Conservation (phyloP, 2,113 vertebrate species). For the Pardalotus punctatus region DNA sequence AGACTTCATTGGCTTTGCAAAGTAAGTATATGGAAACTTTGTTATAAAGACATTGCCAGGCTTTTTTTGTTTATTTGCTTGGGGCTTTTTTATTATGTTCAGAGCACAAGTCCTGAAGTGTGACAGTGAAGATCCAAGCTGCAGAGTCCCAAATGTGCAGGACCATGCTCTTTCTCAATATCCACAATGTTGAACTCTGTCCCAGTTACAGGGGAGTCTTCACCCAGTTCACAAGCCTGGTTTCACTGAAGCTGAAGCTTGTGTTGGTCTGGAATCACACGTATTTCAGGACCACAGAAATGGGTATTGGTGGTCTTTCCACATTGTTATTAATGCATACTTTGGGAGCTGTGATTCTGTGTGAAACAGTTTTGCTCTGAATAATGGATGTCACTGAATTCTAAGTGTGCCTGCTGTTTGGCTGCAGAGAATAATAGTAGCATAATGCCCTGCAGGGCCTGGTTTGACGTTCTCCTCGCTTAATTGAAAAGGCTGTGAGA, state of each 20-base stretch:
- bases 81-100: background rate
- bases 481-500: constrained; percentile 34
- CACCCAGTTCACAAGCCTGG: background rate
- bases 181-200: background rate
- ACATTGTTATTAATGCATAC: background rate
- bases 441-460: background rate
- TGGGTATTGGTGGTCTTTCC: background rate
- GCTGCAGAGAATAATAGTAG: constrained; percentile 50
- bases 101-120: background rate
- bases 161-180: background rate
- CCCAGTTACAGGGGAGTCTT: background rate
- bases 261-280: background rate
- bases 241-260: background rate
- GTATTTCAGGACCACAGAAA: background rate
- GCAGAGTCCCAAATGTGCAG: background rate
- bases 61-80: background rate
- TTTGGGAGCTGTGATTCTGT: background rate
- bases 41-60: background rate
- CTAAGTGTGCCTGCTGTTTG: constrained; percentile 28
- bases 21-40: constrained; percentile 74
- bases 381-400: constrained; percentile 1
- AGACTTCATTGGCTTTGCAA: constrained; percentile 92
- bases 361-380: background rate
- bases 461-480: background rate
- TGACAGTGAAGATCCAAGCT: background rate